Conservation (phyloP, 1,140 invertebrate genomes). For the Ceratina japonica region DNA sequence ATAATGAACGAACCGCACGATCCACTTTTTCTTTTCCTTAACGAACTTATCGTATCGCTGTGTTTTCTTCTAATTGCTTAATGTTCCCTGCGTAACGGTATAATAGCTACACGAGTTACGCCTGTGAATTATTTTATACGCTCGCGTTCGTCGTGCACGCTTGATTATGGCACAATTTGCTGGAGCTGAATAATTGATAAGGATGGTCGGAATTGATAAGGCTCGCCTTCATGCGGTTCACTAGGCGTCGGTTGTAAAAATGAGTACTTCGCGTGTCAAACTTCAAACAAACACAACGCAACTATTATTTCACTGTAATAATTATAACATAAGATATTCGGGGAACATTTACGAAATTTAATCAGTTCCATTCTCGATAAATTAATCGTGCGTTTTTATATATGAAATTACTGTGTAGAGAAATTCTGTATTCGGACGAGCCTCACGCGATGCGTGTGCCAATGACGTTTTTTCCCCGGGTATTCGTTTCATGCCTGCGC, state of each 20-base stretch:
- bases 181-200: slow-evolving; percentile 15
- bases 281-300: too few relatives aligned
- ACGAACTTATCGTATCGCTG: not conserved
- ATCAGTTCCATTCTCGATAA: not conserved
- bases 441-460: too few relatives aligned
- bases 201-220: not conserved
- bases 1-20: not conserved
- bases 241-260: not conserved
- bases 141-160: not conserved
- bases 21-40: not conserved
- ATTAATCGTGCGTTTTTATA: not conserved
- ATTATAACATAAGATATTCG: too few relatives aligned
- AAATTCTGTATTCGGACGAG: too few relatives aligned
- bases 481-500: too few relatives aligned
- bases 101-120: not conserved
- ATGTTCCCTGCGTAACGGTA: too few relatives aligned
- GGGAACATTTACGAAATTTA: not conserved
- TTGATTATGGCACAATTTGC: slow-evolving; percentile 11
- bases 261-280: not conserved
- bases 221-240: not conserved
- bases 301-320: too few relatives aligned
- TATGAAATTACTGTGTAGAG: not conserved
- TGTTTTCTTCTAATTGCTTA: not conserved
- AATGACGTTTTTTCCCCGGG: not conserved
- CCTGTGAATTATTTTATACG: not conserved